Evolutionary conservation across 2,113 vertebrate genomes (phyloP).

Genomic region (Syngnathus floridae): DNA sequence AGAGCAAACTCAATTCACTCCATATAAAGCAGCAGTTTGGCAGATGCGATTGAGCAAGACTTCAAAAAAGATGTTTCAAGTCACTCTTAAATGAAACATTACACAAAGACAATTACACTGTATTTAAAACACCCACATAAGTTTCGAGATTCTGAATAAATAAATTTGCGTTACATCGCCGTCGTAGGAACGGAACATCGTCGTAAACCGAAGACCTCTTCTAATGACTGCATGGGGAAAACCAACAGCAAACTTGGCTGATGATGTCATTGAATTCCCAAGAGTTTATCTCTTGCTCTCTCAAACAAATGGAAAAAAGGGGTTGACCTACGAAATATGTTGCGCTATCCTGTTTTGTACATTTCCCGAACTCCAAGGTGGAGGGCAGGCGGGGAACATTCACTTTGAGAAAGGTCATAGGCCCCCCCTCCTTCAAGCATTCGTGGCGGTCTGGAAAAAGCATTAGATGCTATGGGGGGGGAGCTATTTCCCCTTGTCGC

Average conservation of each 20-base stretch:
- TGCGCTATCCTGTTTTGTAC: constrained; percentile 63
- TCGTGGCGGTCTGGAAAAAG: constrained; percentile 57
- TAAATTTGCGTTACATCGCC: too few relatives aligned
- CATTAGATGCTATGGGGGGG: constrained; percentile 55
- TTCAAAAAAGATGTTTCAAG: too few relatives aligned
- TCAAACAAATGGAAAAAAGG: constrained; percentile 7
- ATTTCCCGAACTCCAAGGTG: constrained; percentile 65
- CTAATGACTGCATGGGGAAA: too few relatives aligned
- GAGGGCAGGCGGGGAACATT: constrained; percentile 49
- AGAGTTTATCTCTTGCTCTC: constrained; percentile 21
- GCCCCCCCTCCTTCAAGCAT: constrained; percentile 3
- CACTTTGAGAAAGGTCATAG: constrained; percentile 43
- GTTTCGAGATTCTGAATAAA: too few relatives aligned
- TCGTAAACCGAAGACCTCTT: too few relatives aligned
- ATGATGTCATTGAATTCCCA: constrained; percentile 43
- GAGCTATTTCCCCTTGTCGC: constrained; percentile 52
- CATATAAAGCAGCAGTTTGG: too few relatives aligned
- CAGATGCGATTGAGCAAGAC: too few relatives aligned
- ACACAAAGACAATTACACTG: too few relatives aligned
- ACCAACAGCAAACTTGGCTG: constrained; percentile 16
- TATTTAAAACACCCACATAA: too few relatives aligned
- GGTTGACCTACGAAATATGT: constrained; percentile 50
- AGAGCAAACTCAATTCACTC: too few relatives aligned
- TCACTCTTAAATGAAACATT: too few relatives aligned
- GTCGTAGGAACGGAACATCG: too few relatives aligned